Percentiles rank a stretch among this genome's conserved stretches.
These are phyloP conservation scores for Lycaon pictus DNA, from an alignment of 2,113 vertebrate genomes.

Conservation along the genomic window DNA sequence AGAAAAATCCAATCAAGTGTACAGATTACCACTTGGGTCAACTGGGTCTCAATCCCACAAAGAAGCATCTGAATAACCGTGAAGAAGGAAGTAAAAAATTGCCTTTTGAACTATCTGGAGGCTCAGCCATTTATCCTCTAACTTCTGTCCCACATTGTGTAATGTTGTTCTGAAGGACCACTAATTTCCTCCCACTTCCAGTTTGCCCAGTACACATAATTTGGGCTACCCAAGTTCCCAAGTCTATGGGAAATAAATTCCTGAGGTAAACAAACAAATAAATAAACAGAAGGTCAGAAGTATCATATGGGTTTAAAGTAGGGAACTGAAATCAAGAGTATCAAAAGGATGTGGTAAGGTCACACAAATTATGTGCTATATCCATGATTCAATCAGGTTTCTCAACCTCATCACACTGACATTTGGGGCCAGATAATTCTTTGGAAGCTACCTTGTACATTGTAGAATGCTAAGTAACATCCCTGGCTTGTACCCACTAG, in stretches of 20 bases:
- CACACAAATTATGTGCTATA: neutral
- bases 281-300: neutral
- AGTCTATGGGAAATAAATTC: conserved; percentile 2
- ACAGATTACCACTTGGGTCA: neutral
- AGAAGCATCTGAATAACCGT: neutral
- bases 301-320: neutral
- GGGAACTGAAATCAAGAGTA: neutral
- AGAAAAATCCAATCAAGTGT: neutral
- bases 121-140: neutral
- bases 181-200: neutral
- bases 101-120: neutral
- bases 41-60: neutral
- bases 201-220: neutral
- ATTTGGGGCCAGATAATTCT: neutral
- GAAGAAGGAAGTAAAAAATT: neutral
- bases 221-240: neutral
- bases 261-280: neutral
- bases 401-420: neutral
- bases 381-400: neutral
- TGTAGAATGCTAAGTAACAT: neutral
- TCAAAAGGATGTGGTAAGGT: neutral
- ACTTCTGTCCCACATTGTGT: neutral
- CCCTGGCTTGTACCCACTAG: neutral
- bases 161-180: neutral
- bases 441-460: too few species aligned